Evolutionary conservation across 2,113 vertebrate genomes (phyloP).

Genomic region (Connochaetes taurinus): DNA sequence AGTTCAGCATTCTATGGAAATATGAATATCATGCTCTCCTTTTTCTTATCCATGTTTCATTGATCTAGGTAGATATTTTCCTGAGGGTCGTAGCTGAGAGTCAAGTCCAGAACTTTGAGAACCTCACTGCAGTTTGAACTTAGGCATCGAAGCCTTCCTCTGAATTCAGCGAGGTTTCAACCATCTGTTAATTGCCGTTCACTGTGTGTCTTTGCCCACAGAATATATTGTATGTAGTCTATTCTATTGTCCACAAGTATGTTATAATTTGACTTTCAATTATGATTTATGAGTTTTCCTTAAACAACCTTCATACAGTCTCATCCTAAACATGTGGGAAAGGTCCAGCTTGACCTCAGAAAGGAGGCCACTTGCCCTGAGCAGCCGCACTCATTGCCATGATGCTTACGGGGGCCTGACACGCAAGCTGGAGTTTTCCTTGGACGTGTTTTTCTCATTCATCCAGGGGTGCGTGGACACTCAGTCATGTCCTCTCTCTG

Average conservation of each 20-base stretch:
- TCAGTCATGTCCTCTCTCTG: neutral
- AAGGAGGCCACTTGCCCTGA: neutral
- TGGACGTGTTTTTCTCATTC: neutral
- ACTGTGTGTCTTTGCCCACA: neutral
- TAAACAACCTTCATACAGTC: neutral
- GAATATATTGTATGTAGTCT: neutral
- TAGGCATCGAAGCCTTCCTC: neutral
- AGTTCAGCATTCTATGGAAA: neutral
- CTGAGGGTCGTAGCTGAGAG: neutral
- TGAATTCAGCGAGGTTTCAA: neutral
- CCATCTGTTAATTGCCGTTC: neutral
- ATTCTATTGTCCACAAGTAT: neutral
- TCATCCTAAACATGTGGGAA: neutral
- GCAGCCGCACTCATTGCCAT: neutral
- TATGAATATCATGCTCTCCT: neutral
- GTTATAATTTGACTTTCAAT: neutral
- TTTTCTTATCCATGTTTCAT: neutral
- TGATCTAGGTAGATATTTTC: neutral
- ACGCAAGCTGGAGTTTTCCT: neutral
- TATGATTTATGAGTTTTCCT: neutral
- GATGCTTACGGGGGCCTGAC: neutral
- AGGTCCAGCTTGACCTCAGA: neutral
- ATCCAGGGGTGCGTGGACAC: neutral
- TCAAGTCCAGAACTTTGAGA: neutral
- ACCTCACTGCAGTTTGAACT: neutral